A percentile compares a stretch with the other conserved stretches of the same genome.
These are phyloP conservation scores for Gymnorhina tibicen DNA, from an alignment of 2,113 vertebrate genomes.

Conservation along the genomic window DNA sequence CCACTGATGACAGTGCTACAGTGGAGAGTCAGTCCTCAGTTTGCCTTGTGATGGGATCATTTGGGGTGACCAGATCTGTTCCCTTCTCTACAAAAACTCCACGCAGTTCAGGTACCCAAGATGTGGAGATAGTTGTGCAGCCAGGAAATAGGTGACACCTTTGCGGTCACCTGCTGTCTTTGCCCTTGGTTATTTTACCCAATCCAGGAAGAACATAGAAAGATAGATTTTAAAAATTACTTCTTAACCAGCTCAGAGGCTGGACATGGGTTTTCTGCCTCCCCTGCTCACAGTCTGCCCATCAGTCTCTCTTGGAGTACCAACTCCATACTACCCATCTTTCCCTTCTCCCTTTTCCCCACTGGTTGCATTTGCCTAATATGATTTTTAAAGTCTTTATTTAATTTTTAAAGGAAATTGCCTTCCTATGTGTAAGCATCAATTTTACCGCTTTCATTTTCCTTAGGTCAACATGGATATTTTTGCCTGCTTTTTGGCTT, in stretches of 20 bases:
- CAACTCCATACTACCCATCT: neutral
- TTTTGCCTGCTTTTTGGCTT: constrained; percentile 38
- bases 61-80: neutral
- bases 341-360: neutral
- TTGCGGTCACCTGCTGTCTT: neutral
- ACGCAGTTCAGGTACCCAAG: neutral
- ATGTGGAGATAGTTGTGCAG: neutral
- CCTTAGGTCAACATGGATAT: neutral
- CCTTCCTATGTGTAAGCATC: neutral
- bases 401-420: neutral
- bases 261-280: neutral
- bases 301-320: neutral
- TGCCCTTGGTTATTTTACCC: neutral
- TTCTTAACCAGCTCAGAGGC: neutral
- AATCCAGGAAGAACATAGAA: neutral
- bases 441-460: neutral
- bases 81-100: neutral
- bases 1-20: neutral
- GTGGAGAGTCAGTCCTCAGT: neutral
- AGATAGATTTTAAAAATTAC: neutral
- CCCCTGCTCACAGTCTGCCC: neutral
- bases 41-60: neutral
- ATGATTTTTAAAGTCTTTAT: neutral
- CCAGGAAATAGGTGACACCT: neutral
- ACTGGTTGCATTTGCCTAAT: neutral